A percentile compares a stretch with the other conserved stretches of the same genome.
phyloP scores from a whole-genome alignment of 2,113 vertebrate genomes.

The Platichthys stellatus region DNA sequence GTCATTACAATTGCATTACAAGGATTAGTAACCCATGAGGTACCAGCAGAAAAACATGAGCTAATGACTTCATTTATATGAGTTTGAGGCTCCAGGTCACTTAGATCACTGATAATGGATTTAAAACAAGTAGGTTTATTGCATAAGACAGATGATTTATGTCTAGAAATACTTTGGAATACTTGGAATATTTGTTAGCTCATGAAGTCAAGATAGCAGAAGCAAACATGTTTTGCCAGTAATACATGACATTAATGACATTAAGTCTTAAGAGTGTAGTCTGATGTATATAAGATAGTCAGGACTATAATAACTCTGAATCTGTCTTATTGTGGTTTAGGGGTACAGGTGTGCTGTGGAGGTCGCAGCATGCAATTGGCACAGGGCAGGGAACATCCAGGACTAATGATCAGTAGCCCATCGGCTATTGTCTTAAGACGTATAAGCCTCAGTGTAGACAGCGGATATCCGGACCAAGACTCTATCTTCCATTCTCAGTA shows the following conservation, averaged over 20 bases:
- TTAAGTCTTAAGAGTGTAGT: no score
- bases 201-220: neutral
- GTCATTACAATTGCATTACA: neutral
- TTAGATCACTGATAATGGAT: neutral
- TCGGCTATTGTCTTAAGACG: no score
- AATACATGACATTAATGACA: no score
- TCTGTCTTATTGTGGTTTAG: no score
- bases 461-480: no score
- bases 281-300: no score
- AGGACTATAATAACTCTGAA: no score
- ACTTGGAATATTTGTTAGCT: neutral
- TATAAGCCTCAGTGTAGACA: no score
- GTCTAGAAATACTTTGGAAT: neutral
- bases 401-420: no score
- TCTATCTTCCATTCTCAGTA: no score
- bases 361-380: neutral
- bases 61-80: slow-evolving; percentile 9
- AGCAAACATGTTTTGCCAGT: neutral
- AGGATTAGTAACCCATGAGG: neutral
- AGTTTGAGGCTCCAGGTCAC: neutral
- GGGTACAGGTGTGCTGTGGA: neutral
- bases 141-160: neutral
- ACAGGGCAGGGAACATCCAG: neutral
- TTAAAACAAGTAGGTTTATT: neutral
- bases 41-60: slow-evolving; percentile 3